These are phyloP conservation scores for Rallus crepitans DNA, from an alignment of 2,797 vertebrate species.

Conservation along the genomic window DNA sequence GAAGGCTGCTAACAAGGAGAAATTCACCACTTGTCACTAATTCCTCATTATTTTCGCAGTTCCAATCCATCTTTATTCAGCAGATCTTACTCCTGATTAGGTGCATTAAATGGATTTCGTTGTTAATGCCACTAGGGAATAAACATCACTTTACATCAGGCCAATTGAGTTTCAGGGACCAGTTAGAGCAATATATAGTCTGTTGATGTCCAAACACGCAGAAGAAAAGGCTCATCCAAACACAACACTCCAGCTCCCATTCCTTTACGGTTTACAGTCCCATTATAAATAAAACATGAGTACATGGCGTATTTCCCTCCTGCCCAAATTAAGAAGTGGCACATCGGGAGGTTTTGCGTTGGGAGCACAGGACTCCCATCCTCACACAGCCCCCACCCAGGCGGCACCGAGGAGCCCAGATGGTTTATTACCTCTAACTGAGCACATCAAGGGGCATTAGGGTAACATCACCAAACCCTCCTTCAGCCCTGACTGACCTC, in stretches of 20 bases:
- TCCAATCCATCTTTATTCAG: background rate
- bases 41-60: background rate
- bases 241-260: background rate
- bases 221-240: background rate
- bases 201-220: background rate
- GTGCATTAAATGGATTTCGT: background rate
- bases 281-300: background rate
- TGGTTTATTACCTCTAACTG: background rate
- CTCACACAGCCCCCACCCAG: fast-evolving
- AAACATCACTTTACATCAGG: background rate
- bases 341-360: background rate
- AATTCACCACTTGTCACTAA: background rate
- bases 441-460: background rate
- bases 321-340: background rate
- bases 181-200: background rate
- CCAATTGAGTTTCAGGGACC: background rate
- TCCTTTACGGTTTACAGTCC: background rate
- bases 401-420: background rate
- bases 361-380: background rate
- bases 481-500: background rate
- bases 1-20: background rate
- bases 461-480: background rate
- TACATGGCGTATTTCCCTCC: fast-evolving
- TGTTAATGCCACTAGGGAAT: background rate
- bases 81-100: background rate